Conservation (phyloP, 2,888 invertebrate species). For the Meiosimyza decipiens region DNA sequence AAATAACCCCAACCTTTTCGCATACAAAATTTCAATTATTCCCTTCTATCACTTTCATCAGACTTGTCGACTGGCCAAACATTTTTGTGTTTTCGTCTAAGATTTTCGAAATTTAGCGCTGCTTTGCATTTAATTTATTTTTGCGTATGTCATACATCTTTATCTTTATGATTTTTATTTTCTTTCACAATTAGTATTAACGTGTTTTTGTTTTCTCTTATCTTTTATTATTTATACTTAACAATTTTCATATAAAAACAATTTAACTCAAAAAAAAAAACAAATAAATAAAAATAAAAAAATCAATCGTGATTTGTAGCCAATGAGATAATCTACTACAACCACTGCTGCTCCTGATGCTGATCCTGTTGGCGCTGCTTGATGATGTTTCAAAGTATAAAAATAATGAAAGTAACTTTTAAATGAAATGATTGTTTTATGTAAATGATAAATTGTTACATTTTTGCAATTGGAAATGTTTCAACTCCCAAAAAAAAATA, state of each 20-base stretch:
- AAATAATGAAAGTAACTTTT: constrained; percentile 25
- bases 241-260: constrained; percentile 22
- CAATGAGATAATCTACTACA: constrained; percentile 66
- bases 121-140: constrained; percentile 6
- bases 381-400: constrained; percentile 16
- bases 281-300: constrained; percentile 47
- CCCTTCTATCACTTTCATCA: no score
- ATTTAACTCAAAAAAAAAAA: constrained; percentile 33
- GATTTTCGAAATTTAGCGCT: constrained; percentile 20
- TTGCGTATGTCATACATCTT: not conserved
- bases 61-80: no score
- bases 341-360: constrained; percentile 64
- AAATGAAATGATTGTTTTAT: constrained; percentile 21
- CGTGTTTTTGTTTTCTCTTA: constrained; percentile 43
- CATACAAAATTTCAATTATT: no score
- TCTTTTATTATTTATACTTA: constrained; percentile 40
- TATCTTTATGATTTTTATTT: constrained; percentile 9
- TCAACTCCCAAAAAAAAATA: no score
- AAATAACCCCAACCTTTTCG: no score
- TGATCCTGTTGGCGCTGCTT: constrained; percentile 47
- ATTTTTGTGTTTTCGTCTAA: constrained; percentile 27
- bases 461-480: no score
- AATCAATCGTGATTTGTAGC: constrained; percentile 53
- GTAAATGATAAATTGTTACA: not conserved
- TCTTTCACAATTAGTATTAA: constrained; percentile 35